Conservation (phyloP, 1,140 invertebrate genomes). For the Ceratosolen fusciceps region DNA sequence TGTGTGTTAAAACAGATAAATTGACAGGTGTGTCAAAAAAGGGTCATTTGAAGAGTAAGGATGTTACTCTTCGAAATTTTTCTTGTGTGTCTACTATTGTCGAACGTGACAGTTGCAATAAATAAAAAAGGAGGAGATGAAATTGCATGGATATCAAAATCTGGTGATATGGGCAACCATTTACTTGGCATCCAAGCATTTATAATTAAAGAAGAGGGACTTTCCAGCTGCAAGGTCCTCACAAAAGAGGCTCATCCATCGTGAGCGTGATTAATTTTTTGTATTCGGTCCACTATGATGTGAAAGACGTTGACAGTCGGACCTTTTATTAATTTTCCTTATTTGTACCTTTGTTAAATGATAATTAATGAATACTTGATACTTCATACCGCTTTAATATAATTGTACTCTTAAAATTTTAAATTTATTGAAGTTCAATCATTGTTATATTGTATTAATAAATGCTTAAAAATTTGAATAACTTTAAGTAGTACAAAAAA, state of each 20-base stretch:
- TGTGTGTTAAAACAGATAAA: background rate
- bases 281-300: background rate
- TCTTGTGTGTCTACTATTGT: background rate
- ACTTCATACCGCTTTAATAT: too few relatives aligned
- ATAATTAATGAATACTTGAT: background rate
- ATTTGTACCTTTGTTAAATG: background rate
- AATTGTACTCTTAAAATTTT: too few relatives aligned
- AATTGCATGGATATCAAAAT: slow-evolving; percentile 47
- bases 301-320: background rate
- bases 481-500: too few relatives aligned
- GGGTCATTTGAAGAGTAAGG: background rate
- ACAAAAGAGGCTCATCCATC: background rate
- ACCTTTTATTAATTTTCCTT: background rate
- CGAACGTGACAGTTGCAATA: background rate
- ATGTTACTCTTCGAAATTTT: slow-evolving; percentile 10
- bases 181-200: slow-evolving; percentile 53
- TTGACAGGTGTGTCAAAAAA: too few relatives aligned
- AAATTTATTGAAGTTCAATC: too few relatives aligned
- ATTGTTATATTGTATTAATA: too few relatives aligned
- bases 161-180: slow-evolving; percentile 42
- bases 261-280: slow-evolving; percentile 44
- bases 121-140: background rate
- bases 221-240: slow-evolving; percentile 27
- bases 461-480: too few relatives aligned
- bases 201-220: slow-evolving; percentile 55